Base-by-base conservation (phyloP, 2,888 invertebrate species). In the Congeria kusceri region DNA sequence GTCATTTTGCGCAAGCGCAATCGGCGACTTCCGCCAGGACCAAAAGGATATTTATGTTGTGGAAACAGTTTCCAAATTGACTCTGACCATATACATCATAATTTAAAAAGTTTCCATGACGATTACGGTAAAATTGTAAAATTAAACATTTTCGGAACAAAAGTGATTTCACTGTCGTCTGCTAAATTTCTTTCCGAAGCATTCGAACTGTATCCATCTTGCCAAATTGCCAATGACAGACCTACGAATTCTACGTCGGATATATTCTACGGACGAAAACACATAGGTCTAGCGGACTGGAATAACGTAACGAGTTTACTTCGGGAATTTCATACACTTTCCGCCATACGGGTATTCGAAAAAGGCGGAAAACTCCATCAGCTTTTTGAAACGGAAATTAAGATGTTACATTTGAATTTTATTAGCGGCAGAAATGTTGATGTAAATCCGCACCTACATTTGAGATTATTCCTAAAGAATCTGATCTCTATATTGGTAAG, bases 211-310 rank as follows among this genome's bases (percentile, higher is more conserved):
- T 15, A 66, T 28, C 75, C 78, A 23, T 25, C 71, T 28, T 66
- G 69, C n/a, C 29, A 46, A 23, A 53, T 67, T 47, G 64, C 78
- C 4, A 83, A 83, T 53, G 83, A 83, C 44, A 49, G 83, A 20
- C 68, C 80, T 4, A 49, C 29, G 25, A 83, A 83, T 56, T 79
- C 80, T 23, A 76, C 83, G 18, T 57, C 68, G 29, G 74, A 76
- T 25, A 59, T 83, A 5, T 83, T 74, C 32, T 72, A 77, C 18
- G 79, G 68, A 1, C 25, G 83, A 49, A 83, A 83, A 66, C 77
- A 83, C 32, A 78, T 83, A 3, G 83, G 83, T 1, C 68, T 67
- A 56, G 83, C 83, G n/a, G 77, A 83, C 53, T 64, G 71, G 20
- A 61, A 65, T 18, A 58, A 61, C 20, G 58, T 47, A 18, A 83